These are phyloP conservation scores for Alces alces DNA, from an alignment of 2,113 vertebrate genomes.

Conservation along the genomic window DNA sequence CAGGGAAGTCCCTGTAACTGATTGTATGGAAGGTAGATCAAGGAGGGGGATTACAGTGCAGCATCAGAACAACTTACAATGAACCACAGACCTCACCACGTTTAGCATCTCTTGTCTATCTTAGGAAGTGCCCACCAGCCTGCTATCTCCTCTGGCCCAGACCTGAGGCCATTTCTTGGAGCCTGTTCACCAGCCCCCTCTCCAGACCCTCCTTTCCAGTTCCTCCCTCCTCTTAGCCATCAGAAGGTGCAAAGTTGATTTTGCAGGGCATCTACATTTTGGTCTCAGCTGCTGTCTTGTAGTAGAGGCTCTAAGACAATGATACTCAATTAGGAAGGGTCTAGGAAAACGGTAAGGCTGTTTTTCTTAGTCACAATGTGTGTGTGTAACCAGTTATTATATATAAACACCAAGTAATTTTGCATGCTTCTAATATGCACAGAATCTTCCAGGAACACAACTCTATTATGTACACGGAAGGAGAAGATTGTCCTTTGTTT, in stretches of 20 bases:
- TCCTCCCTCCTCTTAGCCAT: fast-evolving
- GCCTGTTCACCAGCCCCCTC: neutral
- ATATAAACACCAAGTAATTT: conserved; percentile 18
- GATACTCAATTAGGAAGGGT: neutral
- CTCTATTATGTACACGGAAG: neutral
- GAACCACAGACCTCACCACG: neutral
- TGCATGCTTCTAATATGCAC: conserved; percentile 4
- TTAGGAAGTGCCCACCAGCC: neutral
- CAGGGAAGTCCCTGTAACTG: neutral
- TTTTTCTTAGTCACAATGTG: neutral
- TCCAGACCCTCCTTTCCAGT: neutral
- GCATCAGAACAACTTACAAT: neutral
- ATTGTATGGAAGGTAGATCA: neutral
- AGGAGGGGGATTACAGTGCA: neutral
- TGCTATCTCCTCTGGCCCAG: neutral
- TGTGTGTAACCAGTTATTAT: neutral
- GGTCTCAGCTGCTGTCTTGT: neutral
- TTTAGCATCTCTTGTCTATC: neutral
- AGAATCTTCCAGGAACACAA: conserved; percentile 1
- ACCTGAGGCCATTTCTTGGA: neutral
- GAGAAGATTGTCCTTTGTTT: conserved; percentile 30
- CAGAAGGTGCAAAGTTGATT: neutral
- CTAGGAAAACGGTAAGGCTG: neutral
- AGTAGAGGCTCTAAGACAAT: neutral
- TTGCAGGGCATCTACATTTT: neutral